Evolutionary conservation across 2,888 invertebrate genomes (phyloP), one percentile per base, ranked within the genome.

Genomic region (Heteromurus nitidus): DNA sequence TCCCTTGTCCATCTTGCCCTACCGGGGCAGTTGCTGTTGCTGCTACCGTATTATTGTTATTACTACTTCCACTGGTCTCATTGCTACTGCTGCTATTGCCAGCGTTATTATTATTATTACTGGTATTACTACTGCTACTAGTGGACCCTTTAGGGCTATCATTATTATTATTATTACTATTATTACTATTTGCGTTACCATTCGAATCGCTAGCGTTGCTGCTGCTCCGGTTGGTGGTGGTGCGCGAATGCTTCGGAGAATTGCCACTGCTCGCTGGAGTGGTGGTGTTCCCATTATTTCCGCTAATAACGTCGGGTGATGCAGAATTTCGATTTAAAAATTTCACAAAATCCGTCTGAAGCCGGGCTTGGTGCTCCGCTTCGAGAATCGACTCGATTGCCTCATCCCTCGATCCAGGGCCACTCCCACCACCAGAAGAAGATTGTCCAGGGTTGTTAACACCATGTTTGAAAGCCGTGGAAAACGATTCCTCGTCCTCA

Each of bases 271-370:
- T 88, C 88, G 79, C 88, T 86, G 87, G 88, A 89, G 83, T 90
- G 90, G 0, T 90, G 89, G 5, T 90, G 93, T 88, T 93, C 93
- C 87, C 94, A 91, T 70, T 93, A 91, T 84, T 93, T 91, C 16
- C 94, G 93, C 70, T 74, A 65, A 75, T 69, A 70, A 75, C 64
- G 50, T 68, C 69, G 64, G 69, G 65, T 53, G 76, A 70, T 64
- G 64, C 60, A 24, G 72, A 75, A 60, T 76, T 76, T 76, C 81
- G 75, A 81, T 70, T 75, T 76, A 70, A 70, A 69, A 82, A 92
- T 92, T 86, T 92, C 91, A 73, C 93, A 93, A 44, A 92, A 92
- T 89, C 92, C 91, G 69, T 93, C 89, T 24, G 93, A 11, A 69
- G 36, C 20, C 64, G 67, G 24, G 26, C 53, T 31, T 42, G 64